Base-by-base conservation (phyloP, 2,797 vertebrate species). In the Hyperoplus lanceolatus region DNA sequence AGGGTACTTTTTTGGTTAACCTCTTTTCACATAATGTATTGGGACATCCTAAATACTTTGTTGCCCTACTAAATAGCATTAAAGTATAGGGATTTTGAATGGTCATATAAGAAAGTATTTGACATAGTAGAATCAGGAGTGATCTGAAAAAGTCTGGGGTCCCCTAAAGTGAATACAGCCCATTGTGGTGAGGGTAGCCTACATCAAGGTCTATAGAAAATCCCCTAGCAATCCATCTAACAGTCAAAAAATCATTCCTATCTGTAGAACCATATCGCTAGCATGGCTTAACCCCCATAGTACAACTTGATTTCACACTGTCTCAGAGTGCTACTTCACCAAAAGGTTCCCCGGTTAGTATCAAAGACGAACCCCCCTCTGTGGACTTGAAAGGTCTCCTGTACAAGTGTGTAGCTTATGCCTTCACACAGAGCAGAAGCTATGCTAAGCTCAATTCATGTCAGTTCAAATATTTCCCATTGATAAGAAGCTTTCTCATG, bases 391-490 rank as follows among this genome's bases (percentile, higher is more conserved):
- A 36, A 50, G 42, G 3, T 13, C 8, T 14, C 36, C 48, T 42
- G 18, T 38, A 29, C 39, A 50, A 13, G 9, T 48, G 36, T 45
- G 13, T 8, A n/a, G 41, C 41, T 60, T 21, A 6, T 41, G 53
- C 41, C 39, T 18, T 68, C 18, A 65, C 6, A 14, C 49, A 45
- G 45, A 73, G 36, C 43, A 60, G 15, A 57, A 15, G 8, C 49
- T 48, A 43, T 62, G 53, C 60, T 62, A 61, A 65, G 48, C n/a
- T 51, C 13, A 41, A 73, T 57, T 50, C 39, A 18, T 48, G 46
- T 73, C 59, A 13, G 54, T 49, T 68, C 46, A 57, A 38, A 46
- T 64, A 8, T 58, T 4, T 29, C 56, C 9, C 29, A 21, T 8
- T 9, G 36, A 63, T 39, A 66, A 65, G 13, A 21, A 49, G 68